Conservation (phyloP, 2,888 invertebrate species). For the Asteroscopus sphinx region DNA sequence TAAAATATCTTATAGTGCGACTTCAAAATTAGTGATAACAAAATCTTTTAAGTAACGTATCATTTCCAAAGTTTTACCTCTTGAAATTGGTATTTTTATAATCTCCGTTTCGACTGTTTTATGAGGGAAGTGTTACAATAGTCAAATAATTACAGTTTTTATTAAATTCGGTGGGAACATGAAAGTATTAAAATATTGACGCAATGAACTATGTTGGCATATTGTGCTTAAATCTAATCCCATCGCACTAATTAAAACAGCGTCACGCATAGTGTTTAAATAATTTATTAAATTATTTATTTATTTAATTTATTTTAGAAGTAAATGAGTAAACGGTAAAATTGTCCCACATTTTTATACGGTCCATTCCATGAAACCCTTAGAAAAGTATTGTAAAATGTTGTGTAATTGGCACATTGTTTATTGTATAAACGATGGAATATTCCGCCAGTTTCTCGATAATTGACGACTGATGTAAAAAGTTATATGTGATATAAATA, state of each 20-base stretch:
- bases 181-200: slow-evolving; percentile 57
- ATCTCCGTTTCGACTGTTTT: slow-evolving; percentile 24
- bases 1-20: slow-evolving; percentile 59
- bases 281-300: slow-evolving; percentile 88
- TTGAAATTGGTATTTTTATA: slow-evolving; percentile 39
- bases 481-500: slow-evolving; percentile 85
- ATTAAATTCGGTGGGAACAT: slow-evolving; percentile 56
- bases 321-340: slow-evolving; percentile 77
- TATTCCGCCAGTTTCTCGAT: slow-evolving; percentile 81
- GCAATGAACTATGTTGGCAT: slow-evolving; percentile 57
- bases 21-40: slow-evolving; percentile 61
- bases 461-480: slow-evolving; percentile 88
- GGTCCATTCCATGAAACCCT: slow-evolving; percentile 50
- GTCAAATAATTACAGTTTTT: slow-evolving; percentile 56
- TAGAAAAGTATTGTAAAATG: slow-evolving; percentile 56
- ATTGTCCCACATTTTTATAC: slow-evolving; percentile 59
- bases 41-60: slow-evolving; percentile 53
- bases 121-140: slow-evolving; percentile 42
- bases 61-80: slow-evolving; percentile 49
- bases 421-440: slow-evolving; percentile 71
- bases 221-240: slow-evolving; percentile 68
- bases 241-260: slow-evolving; percentile 70
- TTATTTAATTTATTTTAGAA: slow-evolving; percentile 89
- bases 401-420: slow-evolving; percentile 75
- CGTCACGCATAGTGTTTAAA: slow-evolving; percentile 75